Percentiles rank a stretch among this genome's conserved stretches.
These are phyloP conservation scores for Euura lappo DNA, from an alignment of 1,140 invertebrate genomes.

Conservation along the genomic window DNA sequence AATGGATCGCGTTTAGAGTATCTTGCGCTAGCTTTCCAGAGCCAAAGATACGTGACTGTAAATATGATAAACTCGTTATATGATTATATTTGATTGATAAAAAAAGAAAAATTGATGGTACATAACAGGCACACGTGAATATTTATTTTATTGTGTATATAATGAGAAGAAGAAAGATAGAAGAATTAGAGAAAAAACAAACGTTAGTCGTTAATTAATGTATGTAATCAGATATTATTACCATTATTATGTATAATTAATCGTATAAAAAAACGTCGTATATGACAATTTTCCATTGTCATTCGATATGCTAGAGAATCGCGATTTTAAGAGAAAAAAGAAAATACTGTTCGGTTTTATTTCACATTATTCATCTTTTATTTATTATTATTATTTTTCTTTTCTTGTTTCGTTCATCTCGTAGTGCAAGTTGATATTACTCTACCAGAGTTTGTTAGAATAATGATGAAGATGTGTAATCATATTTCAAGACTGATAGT, in stretches of 20 bases:
- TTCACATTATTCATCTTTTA: not conserved
- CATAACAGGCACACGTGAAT: slow-evolving; percentile 28
- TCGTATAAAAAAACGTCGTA: not conserved
- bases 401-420: not conserved
- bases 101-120: not conserved
- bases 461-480: not conserved
- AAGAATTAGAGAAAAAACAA: slow-evolving; percentile 12
- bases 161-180: slow-evolving; percentile 18
- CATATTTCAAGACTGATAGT: slow-evolving; percentile 6
- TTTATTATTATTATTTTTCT: not conserved
- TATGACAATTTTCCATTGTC: not conserved
- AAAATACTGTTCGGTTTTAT: no score
- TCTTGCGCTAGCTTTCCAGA: not conserved
- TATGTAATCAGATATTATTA: slow-evolving; percentile 2
- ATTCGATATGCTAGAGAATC: not conserved
- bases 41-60: not conserved
- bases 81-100: not conserved
- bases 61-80: not conserved
- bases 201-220: slow-evolving; percentile 18
- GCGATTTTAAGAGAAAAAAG: not conserved
- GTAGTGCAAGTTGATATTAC: not conserved
- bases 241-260: not conserved
- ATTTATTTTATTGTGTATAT: slow-evolving; percentile 57
- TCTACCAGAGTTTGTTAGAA: not conserved
- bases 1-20: not conserved